Evolutionary conservation across 2,113 vertebrate genomes (phyloP).

Genomic region (Phoxinus phoxinus): DNA sequence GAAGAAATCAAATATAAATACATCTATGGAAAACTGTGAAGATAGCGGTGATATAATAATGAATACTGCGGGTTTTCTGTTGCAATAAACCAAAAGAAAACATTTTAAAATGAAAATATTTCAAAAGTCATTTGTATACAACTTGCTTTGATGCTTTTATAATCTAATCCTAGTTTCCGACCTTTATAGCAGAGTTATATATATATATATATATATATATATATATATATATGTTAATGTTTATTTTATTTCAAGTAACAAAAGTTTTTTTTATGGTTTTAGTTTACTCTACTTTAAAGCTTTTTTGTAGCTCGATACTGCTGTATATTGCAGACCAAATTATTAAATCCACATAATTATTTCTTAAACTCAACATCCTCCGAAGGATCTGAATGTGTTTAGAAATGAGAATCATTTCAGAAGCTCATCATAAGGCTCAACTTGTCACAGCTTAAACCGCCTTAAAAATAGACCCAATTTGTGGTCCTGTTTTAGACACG

Average conservation of each 20-base stretch:
- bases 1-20: neutral
- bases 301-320: neutral
- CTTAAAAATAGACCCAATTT: constrained; percentile 55
- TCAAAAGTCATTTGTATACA: neutral
- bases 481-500: constrained; percentile 31
- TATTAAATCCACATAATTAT: neutral
- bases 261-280: neutral
- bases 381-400: neutral
- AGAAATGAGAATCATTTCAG: constrained; percentile 7
- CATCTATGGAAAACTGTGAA: neutral
- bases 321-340: neutral
- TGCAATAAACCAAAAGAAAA: neutral
- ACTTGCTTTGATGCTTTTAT: neutral
- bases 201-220: no score
- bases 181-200: neutral
- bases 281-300: neutral
- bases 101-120: no score
- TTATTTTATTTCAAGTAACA: no score
- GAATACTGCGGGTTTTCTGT: neutral
- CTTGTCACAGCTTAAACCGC: constrained; percentile 18
- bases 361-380: neutral
- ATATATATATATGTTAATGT: no score
- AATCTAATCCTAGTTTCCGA: neutral
- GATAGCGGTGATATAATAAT: neutral
- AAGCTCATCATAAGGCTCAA: constrained; percentile 41